Evolutionary conservation across 2,888 invertebrate genomes (phyloP).

Genomic region (Melanophora roralis): DNA sequence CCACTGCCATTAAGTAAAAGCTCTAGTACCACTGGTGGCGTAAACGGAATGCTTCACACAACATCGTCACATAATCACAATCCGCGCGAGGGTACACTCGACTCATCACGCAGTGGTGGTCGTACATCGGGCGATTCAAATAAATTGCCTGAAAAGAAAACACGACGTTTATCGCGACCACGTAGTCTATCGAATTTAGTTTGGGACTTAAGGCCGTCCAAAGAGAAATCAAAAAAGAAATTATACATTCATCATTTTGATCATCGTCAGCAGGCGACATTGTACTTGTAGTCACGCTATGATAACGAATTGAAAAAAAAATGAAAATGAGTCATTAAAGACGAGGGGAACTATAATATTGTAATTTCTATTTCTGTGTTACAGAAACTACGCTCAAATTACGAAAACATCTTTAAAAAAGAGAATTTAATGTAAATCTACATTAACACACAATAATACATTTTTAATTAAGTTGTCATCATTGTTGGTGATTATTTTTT

Average conservation of each 20-base stretch:
- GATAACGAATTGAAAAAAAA: neutral
- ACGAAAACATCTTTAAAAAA: neutral
- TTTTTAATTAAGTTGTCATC: slow-evolving; percentile 13
- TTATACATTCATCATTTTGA: slow-evolving; percentile 77
- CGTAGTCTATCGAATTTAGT: slow-evolving; percentile 92
- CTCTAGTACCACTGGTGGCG: slow-evolving; percentile 74
- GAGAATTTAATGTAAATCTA: slow-evolving; percentile 3
- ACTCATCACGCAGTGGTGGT: slow-evolving; percentile 92
- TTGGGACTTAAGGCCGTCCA: slow-evolving; percentile 82
- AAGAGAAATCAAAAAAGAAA: slow-evolving; percentile 78
- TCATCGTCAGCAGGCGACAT: slow-evolving; percentile 77
- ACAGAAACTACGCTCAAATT: slow-evolving; percentile 1
- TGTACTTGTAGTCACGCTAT: slow-evolving; percentile 74
- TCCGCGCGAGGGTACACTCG: slow-evolving; percentile 86
- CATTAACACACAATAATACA: slow-evolving; percentile 8
- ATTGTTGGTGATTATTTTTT: slow-evolving; percentile 47
- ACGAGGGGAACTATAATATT: neutral
- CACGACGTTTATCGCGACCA: slow-evolving; percentile 88
- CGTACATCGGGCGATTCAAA: slow-evolving; percentile 89
- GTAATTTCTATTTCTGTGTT: slow-evolving; percentile 17
- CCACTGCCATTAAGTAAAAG: slow-evolving; percentile 70
- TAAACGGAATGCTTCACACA: slow-evolving; percentile 51
- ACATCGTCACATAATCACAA: slow-evolving; percentile 66
- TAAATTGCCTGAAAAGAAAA: slow-evolving; percentile 89
- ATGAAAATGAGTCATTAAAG: neutral